Evolutionary conservation across 2,888 invertebrate species (phyloP).

Genomic region (Callyntrura sp.): DNA sequence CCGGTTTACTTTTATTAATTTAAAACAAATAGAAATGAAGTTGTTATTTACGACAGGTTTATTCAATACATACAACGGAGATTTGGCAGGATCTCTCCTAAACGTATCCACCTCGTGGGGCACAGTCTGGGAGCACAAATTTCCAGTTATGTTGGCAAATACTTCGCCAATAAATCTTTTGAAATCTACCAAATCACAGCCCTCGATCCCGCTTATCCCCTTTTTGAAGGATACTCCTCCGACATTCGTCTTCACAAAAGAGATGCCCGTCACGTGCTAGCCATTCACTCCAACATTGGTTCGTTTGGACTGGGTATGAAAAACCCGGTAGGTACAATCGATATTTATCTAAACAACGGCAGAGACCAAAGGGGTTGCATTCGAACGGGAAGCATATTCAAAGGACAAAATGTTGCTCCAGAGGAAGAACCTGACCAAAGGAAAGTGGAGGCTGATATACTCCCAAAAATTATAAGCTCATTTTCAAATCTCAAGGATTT

Average conservation of each 20-base stretch:
- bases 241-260: slow-evolving; percentile 68
- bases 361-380: slow-evolving; percentile 77
- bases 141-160: slow-evolving; percentile 77
- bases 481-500: slow-evolving; percentile 59
- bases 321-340: slow-evolving; percentile 73
- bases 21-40: too few species aligned
- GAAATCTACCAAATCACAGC: slow-evolving; percentile 72
- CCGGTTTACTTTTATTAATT: too few species aligned
- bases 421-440: background rate
- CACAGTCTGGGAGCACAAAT: slow-evolving; percentile 79
- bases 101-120: slow-evolving; percentile 76
- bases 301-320: slow-evolving; percentile 74
- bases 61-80: slow-evolving; percentile 62
- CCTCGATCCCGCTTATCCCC: slow-evolving; percentile 76
- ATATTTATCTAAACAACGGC: slow-evolving; percentile 78
- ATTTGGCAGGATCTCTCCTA: slow-evolving; percentile 45
- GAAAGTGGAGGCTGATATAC: slow-evolving; percentile 11
- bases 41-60: slow-evolving; percentile 62
- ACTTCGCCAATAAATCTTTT: slow-evolving; percentile 16
- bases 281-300: slow-evolving; percentile 75
- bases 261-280: slow-evolving; percentile 74
- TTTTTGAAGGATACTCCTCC: slow-evolving; percentile 69
- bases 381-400: slow-evolving; percentile 54
- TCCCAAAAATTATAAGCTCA: background rate
- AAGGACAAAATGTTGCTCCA: background rate